phyloP scores from a whole-genome alignment of 2,888 invertebrate genomes.

The Luperina nickerlii region DNA sequence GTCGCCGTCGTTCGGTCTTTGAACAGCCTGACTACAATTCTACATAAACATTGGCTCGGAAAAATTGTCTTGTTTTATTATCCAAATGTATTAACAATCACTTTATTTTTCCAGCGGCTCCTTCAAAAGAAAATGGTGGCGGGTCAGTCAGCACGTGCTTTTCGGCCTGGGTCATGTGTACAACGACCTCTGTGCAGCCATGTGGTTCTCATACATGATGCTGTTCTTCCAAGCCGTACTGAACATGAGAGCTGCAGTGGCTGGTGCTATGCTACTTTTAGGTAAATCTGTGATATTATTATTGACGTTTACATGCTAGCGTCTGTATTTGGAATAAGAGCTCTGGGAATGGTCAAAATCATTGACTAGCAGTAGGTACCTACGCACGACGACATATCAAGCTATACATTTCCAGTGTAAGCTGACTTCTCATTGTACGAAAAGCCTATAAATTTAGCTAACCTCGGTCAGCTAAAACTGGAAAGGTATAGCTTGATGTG shows the following conservation, averaged over 20 bases:
- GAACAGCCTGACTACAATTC: background rate
- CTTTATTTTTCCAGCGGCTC: conserved; percentile 75
- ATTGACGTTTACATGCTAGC: background rate
- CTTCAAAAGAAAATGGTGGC: conserved; percentile 80
- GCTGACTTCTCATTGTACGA: too few species aligned
- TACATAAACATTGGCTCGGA: conserved; percentile 10
- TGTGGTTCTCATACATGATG: conserved; percentile 98
- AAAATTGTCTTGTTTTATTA: background rate
- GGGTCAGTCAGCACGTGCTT: conserved; percentile 86
- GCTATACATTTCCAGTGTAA: too few species aligned
- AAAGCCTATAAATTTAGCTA: too few species aligned
- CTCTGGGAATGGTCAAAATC: background rate
- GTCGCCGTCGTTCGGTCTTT: conserved; percentile 16
- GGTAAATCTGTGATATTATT: conserved; percentile 77
- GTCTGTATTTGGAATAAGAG: background rate
- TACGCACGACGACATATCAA: background rate
- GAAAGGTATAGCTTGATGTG: too few species aligned
- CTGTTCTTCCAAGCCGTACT: conserved; percentile 94
- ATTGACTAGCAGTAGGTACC: background rate
- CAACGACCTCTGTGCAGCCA: conserved; percentile 98
- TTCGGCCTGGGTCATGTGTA: conserved; percentile 96
- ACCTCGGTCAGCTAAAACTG: too few species aligned
- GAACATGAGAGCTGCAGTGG: conserved; percentile 89
- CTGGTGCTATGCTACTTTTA: conserved; percentile 93
- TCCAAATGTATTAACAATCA: conserved; percentile 14